A percentile compares a stretch with the other conserved stretches of the same genome.
phyloP scores from a whole-genome alignment of 37 sponge, comb jelly and placozoan species.

The Axinella damicornis region DNA sequence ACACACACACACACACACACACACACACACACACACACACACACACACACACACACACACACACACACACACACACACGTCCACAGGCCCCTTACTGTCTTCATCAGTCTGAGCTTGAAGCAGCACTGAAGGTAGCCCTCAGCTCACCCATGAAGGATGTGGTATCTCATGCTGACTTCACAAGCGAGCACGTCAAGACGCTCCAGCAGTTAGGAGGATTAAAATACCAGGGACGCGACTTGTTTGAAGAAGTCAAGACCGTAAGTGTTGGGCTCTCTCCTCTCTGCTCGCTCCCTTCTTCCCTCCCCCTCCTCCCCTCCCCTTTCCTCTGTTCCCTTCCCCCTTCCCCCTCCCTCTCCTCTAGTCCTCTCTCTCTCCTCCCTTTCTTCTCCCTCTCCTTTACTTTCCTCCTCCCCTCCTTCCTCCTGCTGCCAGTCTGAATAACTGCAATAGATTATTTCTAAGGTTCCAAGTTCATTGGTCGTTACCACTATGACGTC shows the following conservation, averaged over 20 bases:
- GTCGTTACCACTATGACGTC: too few species aligned
- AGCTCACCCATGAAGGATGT: slow-evolving; percentile 60
- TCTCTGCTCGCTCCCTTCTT: background rate
- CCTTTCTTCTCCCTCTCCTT: background rate
- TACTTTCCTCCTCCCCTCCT: too few species aligned
- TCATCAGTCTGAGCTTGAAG: slow-evolving; percentile 30
- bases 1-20: slow-evolving; percentile 37
- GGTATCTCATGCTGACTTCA: slow-evolving; percentile 58
- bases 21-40: slow-evolving; percentile 34
- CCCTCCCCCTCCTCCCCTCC: too few species aligned
- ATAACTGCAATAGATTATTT: background rate
- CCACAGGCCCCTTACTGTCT: slow-evolving; percentile 73
- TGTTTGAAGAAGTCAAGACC: slow-evolving; percentile 63
- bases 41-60: slow-evolving; percentile 36
- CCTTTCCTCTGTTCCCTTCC: too few species aligned
- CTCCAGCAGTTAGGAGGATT: slow-evolving; percentile 60
- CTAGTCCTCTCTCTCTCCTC: background rate
- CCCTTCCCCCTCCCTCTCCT: too few species aligned
- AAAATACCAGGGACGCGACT: slow-evolving; percentile 47
- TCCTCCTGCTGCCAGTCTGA: background rate
- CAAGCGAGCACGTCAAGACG: slow-evolving; percentile 43
- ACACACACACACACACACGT: slow-evolving; percentile 5
- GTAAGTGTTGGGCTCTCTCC: slow-evolving; percentile 25
- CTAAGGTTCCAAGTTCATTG: too few species aligned
- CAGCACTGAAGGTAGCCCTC: slow-evolving; percentile 49